Evolutionary conservation across 2,113 vertebrate species (phyloP), one percentile per base, ranked within the genome.

Genomic region (Origma solitaria): DNA sequence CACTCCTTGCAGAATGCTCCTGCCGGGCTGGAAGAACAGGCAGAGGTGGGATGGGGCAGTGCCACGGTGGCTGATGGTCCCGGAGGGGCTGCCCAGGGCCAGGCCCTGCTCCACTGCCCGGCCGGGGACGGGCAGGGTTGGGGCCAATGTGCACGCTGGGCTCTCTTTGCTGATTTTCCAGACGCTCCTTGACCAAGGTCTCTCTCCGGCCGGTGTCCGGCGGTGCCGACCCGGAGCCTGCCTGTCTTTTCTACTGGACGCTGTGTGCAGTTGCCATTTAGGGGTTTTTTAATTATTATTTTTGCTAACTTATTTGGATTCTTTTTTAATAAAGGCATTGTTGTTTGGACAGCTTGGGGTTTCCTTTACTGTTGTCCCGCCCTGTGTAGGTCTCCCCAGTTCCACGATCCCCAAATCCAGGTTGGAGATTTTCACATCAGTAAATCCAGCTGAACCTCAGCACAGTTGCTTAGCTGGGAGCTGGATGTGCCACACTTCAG

Each of bases 251-350:
- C 97, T 97, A 97, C 97, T 85, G 96, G 97, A 75, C 45, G 69
- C 96, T 65, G 97, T 97, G 99, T 99, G 99, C 96, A 97, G 98
- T 98, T 99, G 98, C 97, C 95, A 98, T 98, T 98, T 86, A 54
- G 35, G 27, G 77, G 44, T 53, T 98, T 98, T 98, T 98, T 96
- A 97, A 98, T 98, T 98, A 96, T 97, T 98, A 98, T 98, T 98
- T 99, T 99, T 98, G 98, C 98, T 99, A 99, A 98, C 92, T 99
- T 99, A 99, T 99, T 99, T 95, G 97, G 97, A 98, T 98, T 98
- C 97, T 71, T 83, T 98, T 98, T 98, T 91, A 97, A 99, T 99
- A 99, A 99, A 99, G 98, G 96, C 82, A 98, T 98, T 98, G 97
- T 98, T 98, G 98, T 90, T 90, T 83, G 87, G 64, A 98, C 87